Evolutionary conservation across 2,797 vertebrate genomes (phyloP).

Genomic region (Lindbergichthys nudifrons): DNA sequence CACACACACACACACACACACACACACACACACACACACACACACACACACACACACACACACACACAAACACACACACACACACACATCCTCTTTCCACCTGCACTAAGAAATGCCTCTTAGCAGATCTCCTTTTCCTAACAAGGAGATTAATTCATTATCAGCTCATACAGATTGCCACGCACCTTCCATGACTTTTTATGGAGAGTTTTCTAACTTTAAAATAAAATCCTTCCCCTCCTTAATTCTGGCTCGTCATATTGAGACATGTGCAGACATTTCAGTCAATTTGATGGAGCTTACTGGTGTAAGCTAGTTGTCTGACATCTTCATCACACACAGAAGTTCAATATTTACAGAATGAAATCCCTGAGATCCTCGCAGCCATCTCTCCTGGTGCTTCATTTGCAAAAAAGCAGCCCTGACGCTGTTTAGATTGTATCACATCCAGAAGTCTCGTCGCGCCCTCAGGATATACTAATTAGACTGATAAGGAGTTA

Average conservation of each 20-base stretch:
- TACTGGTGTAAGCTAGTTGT: constrained; percentile 57
- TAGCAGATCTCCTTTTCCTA: constrained; percentile 17
- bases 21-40: too few relatives aligned
- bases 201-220: constrained; percentile 24
- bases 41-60: too few relatives aligned
- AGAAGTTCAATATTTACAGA: constrained; percentile 70
- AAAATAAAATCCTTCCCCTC: constrained; percentile 6
- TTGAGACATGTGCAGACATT: constrained; percentile 35
- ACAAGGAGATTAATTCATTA: constrained; percentile 16
- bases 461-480: constrained; percentile 50
- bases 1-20: too few relatives aligned
- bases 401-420: constrained; percentile 69
- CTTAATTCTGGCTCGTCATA: constrained; percentile 10
- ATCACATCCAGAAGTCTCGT: constrained; percentile 38
- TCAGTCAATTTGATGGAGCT: constrained; percentile 43
- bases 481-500: constrained; percentile 59
- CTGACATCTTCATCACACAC: constrained; percentile 60
- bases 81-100: constrained; percentile 44
- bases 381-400: constrained; percentile 61
- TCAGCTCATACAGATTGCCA: constrained; percentile 24
- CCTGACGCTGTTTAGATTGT: constrained; percentile 55
- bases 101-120: constrained; percentile 37
- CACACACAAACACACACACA: not conserved
- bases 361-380: constrained; percentile 68
- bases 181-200: not conserved